A percentile compares a stretch with the other conserved stretches of the same genome.
Conservation (phyloP, 2,797 vertebrate genomes). For the Pipistrellus kuhlii region DNA sequence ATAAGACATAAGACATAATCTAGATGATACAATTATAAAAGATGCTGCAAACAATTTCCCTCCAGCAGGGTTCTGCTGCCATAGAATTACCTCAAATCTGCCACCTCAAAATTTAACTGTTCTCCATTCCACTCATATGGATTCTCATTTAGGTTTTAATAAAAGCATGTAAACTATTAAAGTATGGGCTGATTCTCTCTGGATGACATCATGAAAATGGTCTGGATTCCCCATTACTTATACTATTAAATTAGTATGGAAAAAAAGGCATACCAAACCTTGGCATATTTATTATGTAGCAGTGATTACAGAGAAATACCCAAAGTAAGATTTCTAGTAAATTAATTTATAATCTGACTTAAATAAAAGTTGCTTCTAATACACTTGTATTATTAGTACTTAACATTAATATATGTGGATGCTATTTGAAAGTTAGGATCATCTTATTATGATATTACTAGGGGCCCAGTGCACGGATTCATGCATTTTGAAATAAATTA, state of each 20-base stretch:
- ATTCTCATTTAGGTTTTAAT: slow-evolving; percentile 18
- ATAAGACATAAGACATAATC: slow-evolving; percentile 57
- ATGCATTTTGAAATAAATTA: too few species aligned
- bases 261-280: slow-evolving; percentile 1
- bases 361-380: slow-evolving; percentile 53
- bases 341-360: slow-evolving; percentile 33
- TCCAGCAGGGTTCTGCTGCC: neutral
- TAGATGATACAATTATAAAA: slow-evolving; percentile 58
- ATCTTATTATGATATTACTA: neutral
- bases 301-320: neutral
- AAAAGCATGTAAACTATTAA: slow-evolving; percentile 22
- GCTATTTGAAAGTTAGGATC: slow-evolving; percentile 5
- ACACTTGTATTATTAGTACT: neutral
- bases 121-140: neutral
- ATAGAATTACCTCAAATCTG: slow-evolving; percentile 42
- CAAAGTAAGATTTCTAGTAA: slow-evolving; percentile 12
- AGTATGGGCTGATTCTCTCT: neutral
- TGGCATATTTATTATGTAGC: neutral
- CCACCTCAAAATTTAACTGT: slow-evolving; percentile 39
- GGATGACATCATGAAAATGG: neutral
- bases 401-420: slow-evolving; percentile 21
- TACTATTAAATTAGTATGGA: neutral
- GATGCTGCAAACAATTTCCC: slow-evolving; percentile 10
- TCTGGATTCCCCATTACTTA: neutral
- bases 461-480: too few species aligned